Conservation (phyloP, 2,113 vertebrate genomes). For the Halcyon malimbica region DNA sequence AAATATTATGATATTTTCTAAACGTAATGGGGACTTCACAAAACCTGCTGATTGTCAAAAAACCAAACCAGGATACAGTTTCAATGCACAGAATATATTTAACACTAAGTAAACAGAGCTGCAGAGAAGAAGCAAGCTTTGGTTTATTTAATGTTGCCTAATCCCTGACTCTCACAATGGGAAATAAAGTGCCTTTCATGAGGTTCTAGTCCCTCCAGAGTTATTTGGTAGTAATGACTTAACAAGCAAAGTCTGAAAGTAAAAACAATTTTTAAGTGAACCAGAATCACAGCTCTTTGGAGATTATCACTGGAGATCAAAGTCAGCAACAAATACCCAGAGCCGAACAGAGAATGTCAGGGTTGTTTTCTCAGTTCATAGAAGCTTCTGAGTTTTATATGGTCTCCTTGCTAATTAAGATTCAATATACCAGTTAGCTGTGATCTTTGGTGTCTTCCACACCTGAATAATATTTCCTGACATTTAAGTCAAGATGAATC, state of each 20-base stretch:
- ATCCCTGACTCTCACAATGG: background rate
- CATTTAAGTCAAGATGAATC: slow-evolving; percentile 70
- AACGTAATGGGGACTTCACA: background rate
- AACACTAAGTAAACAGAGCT: background rate
- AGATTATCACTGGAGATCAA: slow-evolving; percentile 44
- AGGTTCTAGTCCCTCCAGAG: slow-evolving; percentile 5
- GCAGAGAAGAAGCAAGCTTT: background rate
- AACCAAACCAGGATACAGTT: background rate
- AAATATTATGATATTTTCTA: background rate
- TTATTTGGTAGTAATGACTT: slow-evolving; percentile 35
- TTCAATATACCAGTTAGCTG: slow-evolving; percentile 35
- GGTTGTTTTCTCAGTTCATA: slow-evolving; percentile 8
- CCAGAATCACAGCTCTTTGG: background rate
- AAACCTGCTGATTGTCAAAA: background rate
- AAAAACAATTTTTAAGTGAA: background rate
- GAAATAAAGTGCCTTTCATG: slow-evolving; percentile 17
- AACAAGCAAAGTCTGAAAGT: slow-evolving; percentile 55
- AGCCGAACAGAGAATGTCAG: slow-evolving; percentile 25
- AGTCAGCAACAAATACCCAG: slow-evolving; percentile 52
- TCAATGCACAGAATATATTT: background rate
- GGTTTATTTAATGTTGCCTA: background rate
- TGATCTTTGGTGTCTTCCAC: slow-evolving; percentile 69
- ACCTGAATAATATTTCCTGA: slow-evolving; percentile 74
- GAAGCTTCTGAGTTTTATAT: slow-evolving; percentile 26
- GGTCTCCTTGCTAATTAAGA: slow-evolving; percentile 72